phyloP scores from a whole-genome alignment of 2,797 vertebrate genomes.

The Squalus acanthias region DNA sequence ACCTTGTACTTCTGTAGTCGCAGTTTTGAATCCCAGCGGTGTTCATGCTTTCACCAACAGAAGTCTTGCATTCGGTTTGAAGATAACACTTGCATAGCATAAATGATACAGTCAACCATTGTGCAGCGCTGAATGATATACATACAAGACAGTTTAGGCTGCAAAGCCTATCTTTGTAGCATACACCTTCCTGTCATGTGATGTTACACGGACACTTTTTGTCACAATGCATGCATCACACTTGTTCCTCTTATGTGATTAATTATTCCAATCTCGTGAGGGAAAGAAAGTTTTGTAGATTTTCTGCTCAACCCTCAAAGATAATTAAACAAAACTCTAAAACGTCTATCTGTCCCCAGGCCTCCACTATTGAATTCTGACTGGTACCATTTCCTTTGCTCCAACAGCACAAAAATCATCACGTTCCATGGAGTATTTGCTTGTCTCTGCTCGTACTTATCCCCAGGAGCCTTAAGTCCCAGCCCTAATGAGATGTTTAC shows the following conservation, averaged over 20 bases:
- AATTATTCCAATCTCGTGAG: background rate
- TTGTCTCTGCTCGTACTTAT: background rate
- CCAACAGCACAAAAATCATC: background rate
- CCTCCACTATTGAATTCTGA: background rate
- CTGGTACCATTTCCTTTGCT: background rate
- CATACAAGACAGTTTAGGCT: too few relatives aligned
- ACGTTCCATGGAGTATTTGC: background rate
- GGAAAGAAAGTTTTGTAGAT: background rate
- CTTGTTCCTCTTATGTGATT: background rate
- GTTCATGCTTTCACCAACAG: background rate
- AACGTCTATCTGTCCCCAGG: background rate
- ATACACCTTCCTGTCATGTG: background rate
- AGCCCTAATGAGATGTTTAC: background rate
- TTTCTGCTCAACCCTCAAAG: background rate
- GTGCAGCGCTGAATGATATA: background rate
- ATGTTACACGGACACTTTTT: background rate
- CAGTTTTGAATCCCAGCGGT: background rate
- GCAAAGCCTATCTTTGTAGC: background rate
- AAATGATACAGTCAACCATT: slow-evolving; percentile 6
- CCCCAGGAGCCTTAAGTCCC: background rate
- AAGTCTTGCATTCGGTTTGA: background rate
- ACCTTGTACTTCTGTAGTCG: background rate
- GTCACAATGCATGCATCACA: background rate
- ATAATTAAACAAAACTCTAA: background rate
- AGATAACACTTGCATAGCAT: background rate